Evolutionary conservation across 2,888 invertebrate species (phyloP), one percentile per base, ranked within the genome.

Genomic region (Caenorhabditis panamensis): DNA sequence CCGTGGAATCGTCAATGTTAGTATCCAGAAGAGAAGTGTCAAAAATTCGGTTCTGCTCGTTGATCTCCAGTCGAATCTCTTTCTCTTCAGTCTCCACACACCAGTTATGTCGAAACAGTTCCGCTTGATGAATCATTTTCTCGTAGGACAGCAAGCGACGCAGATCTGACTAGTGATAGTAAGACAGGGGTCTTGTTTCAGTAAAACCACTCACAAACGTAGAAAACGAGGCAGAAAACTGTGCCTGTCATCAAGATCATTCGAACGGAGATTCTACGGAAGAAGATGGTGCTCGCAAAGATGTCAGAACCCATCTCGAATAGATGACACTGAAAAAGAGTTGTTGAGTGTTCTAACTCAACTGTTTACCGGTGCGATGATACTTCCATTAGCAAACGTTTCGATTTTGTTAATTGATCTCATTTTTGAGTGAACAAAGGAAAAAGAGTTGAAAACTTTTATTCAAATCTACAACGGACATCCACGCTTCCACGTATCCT

Each of bases 21-120:
- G 20, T 24, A 20, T 75, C 66, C 2, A 75, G 58, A 28, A 73
- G 51, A 13, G 75, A 75, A 0, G 75, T 75, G 53, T 75, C 75
- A 18, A 66, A 75, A 2, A 75, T 28, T 4, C 75, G 59, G 26
- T 75, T 66, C 53, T 51, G 37, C 44, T 54, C 72, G 9, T 24
- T 16, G 31, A 75, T 75, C 1, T 31, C 37, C n/a, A 75, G 54
- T 24, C 31, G 3, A 6, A 56, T 58, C 47, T 75, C 75, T 24
- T 61, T 75, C 1, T 66, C 18, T 8, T 75, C 75, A 8, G 58
- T 61, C 13, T 75, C 75, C 9, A 61, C 59, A 61, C 75, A 75
- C 75, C 75, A 75, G 24, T 75, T 75, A 31, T 75, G 75, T 28
- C 75, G 75, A 20, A 75, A 75, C 0, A 75, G 66, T 75, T 75